phyloP scores from a whole-genome alignment of 2,888 invertebrate species.

The Villa cingulata region DNA sequence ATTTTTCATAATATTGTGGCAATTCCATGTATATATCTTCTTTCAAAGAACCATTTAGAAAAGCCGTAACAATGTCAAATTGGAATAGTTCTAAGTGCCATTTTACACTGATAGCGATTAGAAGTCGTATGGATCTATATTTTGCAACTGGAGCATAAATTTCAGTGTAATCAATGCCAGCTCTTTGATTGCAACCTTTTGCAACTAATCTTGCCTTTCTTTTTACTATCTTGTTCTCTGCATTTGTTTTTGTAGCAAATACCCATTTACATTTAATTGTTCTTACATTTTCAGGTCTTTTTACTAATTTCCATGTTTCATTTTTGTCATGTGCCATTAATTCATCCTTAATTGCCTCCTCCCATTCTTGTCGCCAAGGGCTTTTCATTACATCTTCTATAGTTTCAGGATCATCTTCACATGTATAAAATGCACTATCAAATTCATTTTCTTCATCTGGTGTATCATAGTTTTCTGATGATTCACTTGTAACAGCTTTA shows the following conservation, averaged over 20 bases:
- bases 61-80: not conserved
- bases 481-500: too few relatives aligned
- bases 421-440: too few relatives aligned
- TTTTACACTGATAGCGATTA: too few relatives aligned
- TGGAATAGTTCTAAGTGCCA: too few relatives aligned
- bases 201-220: conserved; percentile 2
- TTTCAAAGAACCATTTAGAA: not conserved
- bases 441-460: too few relatives aligned
- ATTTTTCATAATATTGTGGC: too few relatives aligned
- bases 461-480: too few relatives aligned
- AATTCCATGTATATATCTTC: not conserved
- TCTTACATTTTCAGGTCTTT: not conserved
- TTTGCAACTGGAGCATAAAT: too few relatives aligned
- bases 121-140: too few relatives aligned
- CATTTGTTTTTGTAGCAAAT: not conserved
- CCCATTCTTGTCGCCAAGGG: not conserved
- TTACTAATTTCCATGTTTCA: not conserved
- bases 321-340: not conserved
- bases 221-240: not conserved
- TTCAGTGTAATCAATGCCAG: not conserved
- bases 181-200: not conserved
- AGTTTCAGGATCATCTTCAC: too few relatives aligned
- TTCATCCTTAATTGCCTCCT: not conserved
- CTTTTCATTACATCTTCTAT: too few relatives aligned
- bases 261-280: not conserved